These are phyloP conservation scores for Drosophila elegans DNA, from an alignment of 1,140 invertebrate genomes.

Conservation along the genomic window DNA sequence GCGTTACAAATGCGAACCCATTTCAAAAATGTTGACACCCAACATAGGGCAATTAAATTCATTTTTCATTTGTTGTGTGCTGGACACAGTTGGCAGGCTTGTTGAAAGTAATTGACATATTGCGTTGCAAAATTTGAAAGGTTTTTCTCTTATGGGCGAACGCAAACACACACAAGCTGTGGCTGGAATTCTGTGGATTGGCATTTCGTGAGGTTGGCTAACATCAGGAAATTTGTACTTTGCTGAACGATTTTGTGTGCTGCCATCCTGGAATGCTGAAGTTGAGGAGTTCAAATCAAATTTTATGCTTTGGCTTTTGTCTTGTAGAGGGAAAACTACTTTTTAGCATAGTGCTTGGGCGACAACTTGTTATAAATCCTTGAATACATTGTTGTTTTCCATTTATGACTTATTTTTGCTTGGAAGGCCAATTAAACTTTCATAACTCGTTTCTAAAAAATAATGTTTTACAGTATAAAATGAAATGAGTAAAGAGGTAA, in stretches of 20 bases:
- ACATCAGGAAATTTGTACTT: constrained; percentile 19
- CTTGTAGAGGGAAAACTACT: not conserved
- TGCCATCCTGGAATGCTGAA: constrained; percentile 1
- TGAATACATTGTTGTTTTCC: not conserved
- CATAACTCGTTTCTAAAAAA: too few relatives aligned
- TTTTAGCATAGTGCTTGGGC: not conserved
- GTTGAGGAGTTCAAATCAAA: constrained; percentile 5
- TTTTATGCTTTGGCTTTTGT: not conserved
- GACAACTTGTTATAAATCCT: not conserved
- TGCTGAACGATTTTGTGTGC: constrained; percentile 6
- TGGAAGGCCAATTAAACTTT: too few relatives aligned
- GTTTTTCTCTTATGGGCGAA: constrained; percentile 36
- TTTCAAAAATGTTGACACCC: constrained; percentile 82
- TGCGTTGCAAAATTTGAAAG: constrained; percentile 75
- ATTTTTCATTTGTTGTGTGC: constrained; percentile 70
- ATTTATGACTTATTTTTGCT: too few relatives aligned
- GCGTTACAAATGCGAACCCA: constrained; percentile 67
- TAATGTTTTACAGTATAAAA: too few relatives aligned
- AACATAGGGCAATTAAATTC: constrained; percentile 83
- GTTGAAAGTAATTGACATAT: constrained; percentile 79
- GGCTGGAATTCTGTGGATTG: constrained; percentile 5
- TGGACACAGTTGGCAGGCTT: constrained; percentile 74
- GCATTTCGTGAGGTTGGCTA: not conserved
- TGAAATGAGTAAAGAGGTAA: too few relatives aligned
- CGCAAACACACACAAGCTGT: not conserved